These are phyloP conservation scores for Polydrusus tereticollis DNA, from an alignment of 2,888 invertebrate genomes.

Conservation along the genomic window DNA sequence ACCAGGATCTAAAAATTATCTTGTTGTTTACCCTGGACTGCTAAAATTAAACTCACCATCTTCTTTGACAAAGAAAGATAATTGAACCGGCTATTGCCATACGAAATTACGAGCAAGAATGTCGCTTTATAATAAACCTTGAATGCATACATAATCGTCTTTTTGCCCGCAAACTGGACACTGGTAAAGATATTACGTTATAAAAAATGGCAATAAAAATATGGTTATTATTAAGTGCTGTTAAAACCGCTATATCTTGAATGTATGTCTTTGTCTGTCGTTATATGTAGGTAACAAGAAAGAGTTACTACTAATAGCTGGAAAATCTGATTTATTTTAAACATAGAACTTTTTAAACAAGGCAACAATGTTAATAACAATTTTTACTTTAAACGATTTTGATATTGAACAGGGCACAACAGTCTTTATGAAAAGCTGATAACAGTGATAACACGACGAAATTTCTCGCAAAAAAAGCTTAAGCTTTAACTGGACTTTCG, in stretches of 20 bases:
- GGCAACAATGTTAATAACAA: no score
- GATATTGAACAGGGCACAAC: no score
- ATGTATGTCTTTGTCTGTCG: neutral
- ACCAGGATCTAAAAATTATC: neutral
- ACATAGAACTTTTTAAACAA: no score
- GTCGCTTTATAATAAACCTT: neutral
- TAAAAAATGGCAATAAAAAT: neutral
- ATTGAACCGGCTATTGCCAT: slow-evolving; percentile 9
- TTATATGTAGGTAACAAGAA: no score
- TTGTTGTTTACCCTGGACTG: slow-evolving; percentile 6
- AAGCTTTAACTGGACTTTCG: no score
- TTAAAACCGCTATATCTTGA: neutral
- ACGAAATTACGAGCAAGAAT: slow-evolving; percentile 1
- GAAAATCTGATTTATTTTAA: no score
- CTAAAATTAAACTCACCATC: slow-evolving; percentile 4
- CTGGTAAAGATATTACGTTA: neutral
- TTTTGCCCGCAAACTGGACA: neutral
- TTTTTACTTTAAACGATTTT: no score
- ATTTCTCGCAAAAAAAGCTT: no score
- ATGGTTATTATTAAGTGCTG: neutral
- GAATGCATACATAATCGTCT: neutral
- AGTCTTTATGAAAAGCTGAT: no score
- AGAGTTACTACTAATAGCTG: no score
- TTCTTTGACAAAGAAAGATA: slow-evolving; percentile 3
- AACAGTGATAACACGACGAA: no score